Conservation (phyloP, 2,797 vertebrate species). For the Monodelphis domestica region DNA sequence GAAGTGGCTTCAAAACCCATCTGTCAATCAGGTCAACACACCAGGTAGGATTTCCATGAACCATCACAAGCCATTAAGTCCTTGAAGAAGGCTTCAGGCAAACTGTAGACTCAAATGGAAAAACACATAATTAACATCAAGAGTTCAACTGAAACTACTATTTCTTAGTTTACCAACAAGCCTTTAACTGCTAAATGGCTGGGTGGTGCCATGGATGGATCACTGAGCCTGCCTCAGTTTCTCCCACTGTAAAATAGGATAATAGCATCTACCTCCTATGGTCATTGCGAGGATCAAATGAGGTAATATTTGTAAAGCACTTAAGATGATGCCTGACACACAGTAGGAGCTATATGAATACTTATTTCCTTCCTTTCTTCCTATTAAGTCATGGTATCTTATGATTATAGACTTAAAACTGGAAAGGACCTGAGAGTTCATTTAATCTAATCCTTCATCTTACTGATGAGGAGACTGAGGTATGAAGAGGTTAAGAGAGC, state of each 20-base stretch:
- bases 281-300: neutral
- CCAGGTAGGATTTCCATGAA: neutral
- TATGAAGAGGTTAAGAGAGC: neutral
- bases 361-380: neutral
- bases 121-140: neutral
- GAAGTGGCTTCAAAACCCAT: neutral
- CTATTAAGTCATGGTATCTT: neutral
- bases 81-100: neutral
- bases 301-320: neutral
- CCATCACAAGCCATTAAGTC: neutral
- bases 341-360: neutral
- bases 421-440: neutral
- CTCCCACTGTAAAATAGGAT: neutral
- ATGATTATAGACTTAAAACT: neutral
- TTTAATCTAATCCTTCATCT: neutral
- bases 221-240: neutral
- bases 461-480: too few relatives aligned
- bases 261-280: neutral
- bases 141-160: neutral
- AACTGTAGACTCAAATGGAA: neutral
- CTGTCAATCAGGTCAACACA: neutral
- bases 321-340: neutral
- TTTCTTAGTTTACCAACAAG: neutral
- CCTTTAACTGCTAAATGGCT: neutral
- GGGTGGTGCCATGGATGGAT: neutral